Evolutionary conservation across 2,113 vertebrate genomes (phyloP).

Genomic region (Clinocottus analis): DNA sequence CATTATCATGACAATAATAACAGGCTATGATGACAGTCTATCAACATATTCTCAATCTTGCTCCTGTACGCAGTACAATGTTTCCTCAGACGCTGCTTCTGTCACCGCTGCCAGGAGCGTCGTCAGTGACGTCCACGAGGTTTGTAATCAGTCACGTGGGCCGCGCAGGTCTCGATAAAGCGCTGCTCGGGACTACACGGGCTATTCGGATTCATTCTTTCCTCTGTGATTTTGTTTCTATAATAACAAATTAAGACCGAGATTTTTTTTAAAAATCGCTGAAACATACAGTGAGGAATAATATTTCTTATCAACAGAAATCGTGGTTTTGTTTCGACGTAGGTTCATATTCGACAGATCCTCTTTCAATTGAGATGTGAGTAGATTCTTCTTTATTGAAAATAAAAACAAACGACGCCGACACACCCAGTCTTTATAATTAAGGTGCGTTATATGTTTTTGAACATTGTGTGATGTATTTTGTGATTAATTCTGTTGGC

Average conservation of each 20-base stretch:
- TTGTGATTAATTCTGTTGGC: not conserved
- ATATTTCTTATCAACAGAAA: not conserved
- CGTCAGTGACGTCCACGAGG: constrained; percentile 75
- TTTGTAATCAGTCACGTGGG: constrained; percentile 80
- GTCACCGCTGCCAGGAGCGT: constrained; percentile 60
- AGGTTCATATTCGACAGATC: constrained; percentile 35
- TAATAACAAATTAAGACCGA: not conserved
- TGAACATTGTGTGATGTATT: not conserved
- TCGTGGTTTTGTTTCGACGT: constrained; percentile 26
- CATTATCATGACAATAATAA: not conserved
- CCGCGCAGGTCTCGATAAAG: constrained; percentile 78
- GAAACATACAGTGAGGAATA: not conserved
- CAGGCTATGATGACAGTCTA: not conserved
- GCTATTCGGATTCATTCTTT: constrained; percentile 1
- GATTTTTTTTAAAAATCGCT: not conserved
- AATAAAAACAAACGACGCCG: constrained; percentile 11
- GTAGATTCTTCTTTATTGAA: constrained; percentile 50
- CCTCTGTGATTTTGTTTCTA: not conserved
- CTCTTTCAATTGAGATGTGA: constrained; percentile 64
- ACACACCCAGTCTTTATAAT: not conserved
- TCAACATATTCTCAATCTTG: not conserved
- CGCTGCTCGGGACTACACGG: constrained; percentile 58
- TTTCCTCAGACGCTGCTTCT: constrained; percentile 42
- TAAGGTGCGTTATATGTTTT: not conserved
- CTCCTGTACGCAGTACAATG: not conserved